Evolutionary conservation across 2,797 vertebrate genomes (phyloP), one percentile per base, ranked within the genome.

Genomic region (Lacerta bilineata): DNA sequence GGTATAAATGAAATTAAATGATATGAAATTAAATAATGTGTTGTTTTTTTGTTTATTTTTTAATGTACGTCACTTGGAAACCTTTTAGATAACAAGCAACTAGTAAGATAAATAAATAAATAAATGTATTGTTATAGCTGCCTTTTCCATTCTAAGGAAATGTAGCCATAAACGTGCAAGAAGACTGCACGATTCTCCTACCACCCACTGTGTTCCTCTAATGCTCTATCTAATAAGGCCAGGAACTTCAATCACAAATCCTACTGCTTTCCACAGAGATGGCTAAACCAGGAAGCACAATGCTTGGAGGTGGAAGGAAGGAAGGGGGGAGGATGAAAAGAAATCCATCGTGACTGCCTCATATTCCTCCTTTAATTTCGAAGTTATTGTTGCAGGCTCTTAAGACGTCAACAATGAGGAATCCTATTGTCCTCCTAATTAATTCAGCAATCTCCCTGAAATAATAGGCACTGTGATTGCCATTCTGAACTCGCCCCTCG

Each of bases 401-500:
- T 93, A 94, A 95, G 93, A 93, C 29, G 46, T 93, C 95, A 94
- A 93, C 92, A 95, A 84, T 43, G 93, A 96, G 92, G 84, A 85
- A 94, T 92, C 92, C 93, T 86, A 94, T 95, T 95, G 96, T 96
- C 92, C 93, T 93, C 86, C 95, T 96, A 96, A 96, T 97, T 96
- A 97, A 96, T 96, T 96, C 92, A 0, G 94, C 95, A 93, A 94
- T 95, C 95, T 95, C 91, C 43, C 88, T 88, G 93, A 96, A 96
- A 97, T 95, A 96, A 96, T 93, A 95, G 92, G 88, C 93, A 90
- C 83, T 86, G 90, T 94, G 91, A 96, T 96, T 96, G 93, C 94
- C 93, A 97, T 97, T 96, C 96, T 89, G 93, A 94, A 93, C 95
- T 97, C 95, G 96, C 95, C 95, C 95, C 93, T 96, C 88, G 78